A percentile compares a stretch with the other conserved stretches of the same genome.
Evolutionary conservation across 2,113 vertebrate species (phyloP).

Genomic region (Phyllostomus hastatus): DNA sequence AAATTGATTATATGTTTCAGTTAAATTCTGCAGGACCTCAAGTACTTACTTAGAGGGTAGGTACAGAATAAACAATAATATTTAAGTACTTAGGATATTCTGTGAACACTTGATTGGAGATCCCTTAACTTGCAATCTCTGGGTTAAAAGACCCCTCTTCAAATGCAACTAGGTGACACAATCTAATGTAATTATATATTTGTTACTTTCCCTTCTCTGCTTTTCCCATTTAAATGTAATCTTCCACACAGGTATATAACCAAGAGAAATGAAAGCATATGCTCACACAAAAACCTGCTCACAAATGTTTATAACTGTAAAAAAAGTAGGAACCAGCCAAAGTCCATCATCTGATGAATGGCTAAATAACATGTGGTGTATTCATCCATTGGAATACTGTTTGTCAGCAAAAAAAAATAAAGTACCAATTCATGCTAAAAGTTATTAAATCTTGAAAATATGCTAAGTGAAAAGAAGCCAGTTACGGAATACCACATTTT

Average conservation of each 20-base stretch:
- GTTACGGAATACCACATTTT: background rate
- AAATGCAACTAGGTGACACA: background rate
- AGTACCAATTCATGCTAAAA: background rate
- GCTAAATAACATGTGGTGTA: background rate
- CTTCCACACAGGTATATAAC: background rate
- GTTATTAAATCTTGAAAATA: background rate
- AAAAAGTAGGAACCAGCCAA: background rate
- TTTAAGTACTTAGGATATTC: background rate
- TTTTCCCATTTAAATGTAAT: background rate
- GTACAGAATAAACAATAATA: background rate
- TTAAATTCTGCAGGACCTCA: background rate
- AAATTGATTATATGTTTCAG: background rate
- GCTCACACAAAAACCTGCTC: background rate
- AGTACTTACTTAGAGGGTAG: background rate
- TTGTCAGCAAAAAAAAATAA: background rate
- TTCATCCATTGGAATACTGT: background rate
- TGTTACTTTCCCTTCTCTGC: background rate
- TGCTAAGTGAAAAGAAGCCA: background rate
- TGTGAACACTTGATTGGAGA: background rate
- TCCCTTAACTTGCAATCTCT: background rate
- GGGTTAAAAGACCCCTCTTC: background rate
- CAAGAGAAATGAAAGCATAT: background rate
- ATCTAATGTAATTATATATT: background rate
- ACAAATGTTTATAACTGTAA: background rate
- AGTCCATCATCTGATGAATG: background rate